Evolutionary conservation across 2,888 invertebrate species (phyloP).

Genomic region (Pherbina coryleti): DNA sequence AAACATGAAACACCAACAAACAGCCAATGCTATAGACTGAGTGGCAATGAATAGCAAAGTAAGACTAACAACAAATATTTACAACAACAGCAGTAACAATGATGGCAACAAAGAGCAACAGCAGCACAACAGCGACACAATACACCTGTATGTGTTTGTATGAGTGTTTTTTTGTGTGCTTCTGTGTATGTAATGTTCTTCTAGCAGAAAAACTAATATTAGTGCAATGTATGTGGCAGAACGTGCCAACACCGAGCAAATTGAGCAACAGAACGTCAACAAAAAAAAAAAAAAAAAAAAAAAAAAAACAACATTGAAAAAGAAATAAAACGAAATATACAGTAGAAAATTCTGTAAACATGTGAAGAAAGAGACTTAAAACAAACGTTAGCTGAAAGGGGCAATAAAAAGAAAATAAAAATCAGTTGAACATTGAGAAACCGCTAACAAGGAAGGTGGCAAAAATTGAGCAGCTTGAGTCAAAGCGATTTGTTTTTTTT

Average conservation of each 20-base stretch:
- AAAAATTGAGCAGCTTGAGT: neutral
- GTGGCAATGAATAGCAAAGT: slow-evolving; percentile 10
- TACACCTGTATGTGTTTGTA: no score
- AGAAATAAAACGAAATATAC: neutral
- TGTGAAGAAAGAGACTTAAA: no score
- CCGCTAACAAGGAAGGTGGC: neutral
- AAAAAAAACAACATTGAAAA: neutral
- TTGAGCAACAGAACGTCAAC: neutral
- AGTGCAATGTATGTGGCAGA: neutral
- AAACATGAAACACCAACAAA: neutral
- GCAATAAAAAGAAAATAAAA: neutral
- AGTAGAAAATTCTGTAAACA: no score
- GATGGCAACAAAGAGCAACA: neutral
- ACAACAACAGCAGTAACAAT: neutral
- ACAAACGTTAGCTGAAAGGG: neutral
- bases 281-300: neutral
- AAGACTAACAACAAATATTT: neutral
- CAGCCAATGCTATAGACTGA: neutral
- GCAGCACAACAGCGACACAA: neutral
- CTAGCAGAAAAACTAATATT: no score
- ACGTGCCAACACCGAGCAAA: neutral
- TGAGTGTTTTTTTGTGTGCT: no score
- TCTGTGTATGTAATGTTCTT: no score
- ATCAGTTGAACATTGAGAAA: neutral
- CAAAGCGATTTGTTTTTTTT: neutral